phyloP scores from a whole-genome alignment of 2,797 vertebrate species.

The Anniella stebbinsi region DNA sequence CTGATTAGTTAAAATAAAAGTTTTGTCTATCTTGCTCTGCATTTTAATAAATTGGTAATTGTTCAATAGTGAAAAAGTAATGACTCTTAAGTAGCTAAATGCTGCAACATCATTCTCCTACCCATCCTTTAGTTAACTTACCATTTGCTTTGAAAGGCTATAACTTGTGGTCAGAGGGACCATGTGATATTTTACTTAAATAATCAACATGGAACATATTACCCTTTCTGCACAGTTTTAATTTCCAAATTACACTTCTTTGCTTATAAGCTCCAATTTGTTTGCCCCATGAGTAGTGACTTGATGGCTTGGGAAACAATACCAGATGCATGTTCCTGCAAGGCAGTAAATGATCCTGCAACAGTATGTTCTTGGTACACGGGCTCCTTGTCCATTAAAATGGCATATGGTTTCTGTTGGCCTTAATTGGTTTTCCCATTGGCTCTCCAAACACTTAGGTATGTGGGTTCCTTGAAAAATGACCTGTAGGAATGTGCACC shows the following conservation, averaged over 20 bases:
- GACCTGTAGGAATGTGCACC: conserved; percentile 48
- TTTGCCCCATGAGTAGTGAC: conserved; percentile 60
- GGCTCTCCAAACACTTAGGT: conserved; percentile 44
- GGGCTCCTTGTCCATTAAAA: conserved; percentile 69
- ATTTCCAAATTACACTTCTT: conserved; percentile 44
- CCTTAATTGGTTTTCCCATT: conserved; percentile 66
- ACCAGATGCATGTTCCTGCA: conserved; percentile 66
- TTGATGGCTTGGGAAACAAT: conserved; percentile 61
- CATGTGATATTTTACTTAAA: conserved; percentile 48
- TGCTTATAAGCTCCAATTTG: conserved; percentile 64
- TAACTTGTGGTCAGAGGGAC: conserved; percentile 10
- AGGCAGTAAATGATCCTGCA: conserved; percentile 67
- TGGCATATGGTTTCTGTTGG: conserved; percentile 70
- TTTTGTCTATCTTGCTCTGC: background rate
- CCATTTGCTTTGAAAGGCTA: background rate
- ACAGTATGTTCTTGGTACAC: conserved; percentile 51
- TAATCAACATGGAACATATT: conserved; percentile 32
- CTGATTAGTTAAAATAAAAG: background rate
- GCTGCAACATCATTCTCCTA: background rate
- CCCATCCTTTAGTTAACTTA: conserved; percentile 36
- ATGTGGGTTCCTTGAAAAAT: conserved; percentile 47
- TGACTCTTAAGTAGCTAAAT: background rate
- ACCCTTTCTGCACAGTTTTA: conserved; percentile 50
- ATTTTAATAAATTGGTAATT: conserved; percentile 24
- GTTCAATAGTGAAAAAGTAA: background rate